Conservation (phyloP, 2,113 vertebrate species). For the Myotis lucifugus region DNA sequence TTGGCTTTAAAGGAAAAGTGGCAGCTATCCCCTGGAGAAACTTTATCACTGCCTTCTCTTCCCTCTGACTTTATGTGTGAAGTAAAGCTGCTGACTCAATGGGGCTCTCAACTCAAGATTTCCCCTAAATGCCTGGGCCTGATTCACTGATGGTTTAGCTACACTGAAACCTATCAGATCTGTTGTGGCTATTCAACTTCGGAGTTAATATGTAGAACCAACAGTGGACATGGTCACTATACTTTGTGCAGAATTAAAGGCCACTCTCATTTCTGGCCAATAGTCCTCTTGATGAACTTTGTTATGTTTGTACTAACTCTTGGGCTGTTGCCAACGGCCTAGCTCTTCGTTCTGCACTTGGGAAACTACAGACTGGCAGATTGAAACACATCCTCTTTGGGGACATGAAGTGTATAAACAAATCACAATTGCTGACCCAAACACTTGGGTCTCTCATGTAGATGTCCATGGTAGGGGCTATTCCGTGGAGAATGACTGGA, state of each 20-base stretch:
- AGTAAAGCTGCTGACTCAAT: background rate
- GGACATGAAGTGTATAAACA: background rate
- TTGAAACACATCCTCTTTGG: background rate
- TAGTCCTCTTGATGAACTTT: background rate
- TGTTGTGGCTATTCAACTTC: background rate
- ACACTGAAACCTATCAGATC: background rate
- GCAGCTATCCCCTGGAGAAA: background rate
- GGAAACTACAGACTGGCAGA: slow-evolving; percentile 2
- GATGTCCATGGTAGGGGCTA: background rate
- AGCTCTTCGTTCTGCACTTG: background rate
- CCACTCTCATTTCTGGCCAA: background rate
- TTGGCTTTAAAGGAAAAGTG: background rate
- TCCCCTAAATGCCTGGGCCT: background rate
- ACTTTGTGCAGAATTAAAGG: slow-evolving; percentile 23
- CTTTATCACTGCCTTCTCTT: background rate
- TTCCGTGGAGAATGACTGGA: background rate
- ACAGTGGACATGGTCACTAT: background rate
- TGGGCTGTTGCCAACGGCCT: background rate
- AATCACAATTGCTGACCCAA: background rate
- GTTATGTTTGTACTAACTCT: slow-evolving; percentile 3
- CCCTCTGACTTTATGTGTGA: background rate
- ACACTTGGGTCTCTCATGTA: background rate
- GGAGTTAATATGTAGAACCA: background rate
- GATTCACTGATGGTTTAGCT: background rate
- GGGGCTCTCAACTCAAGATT: background rate